These are phyloP conservation scores for Dromas ardeola DNA, from an alignment of 2,113 vertebrate genomes.

Conservation along the genomic window DNA sequence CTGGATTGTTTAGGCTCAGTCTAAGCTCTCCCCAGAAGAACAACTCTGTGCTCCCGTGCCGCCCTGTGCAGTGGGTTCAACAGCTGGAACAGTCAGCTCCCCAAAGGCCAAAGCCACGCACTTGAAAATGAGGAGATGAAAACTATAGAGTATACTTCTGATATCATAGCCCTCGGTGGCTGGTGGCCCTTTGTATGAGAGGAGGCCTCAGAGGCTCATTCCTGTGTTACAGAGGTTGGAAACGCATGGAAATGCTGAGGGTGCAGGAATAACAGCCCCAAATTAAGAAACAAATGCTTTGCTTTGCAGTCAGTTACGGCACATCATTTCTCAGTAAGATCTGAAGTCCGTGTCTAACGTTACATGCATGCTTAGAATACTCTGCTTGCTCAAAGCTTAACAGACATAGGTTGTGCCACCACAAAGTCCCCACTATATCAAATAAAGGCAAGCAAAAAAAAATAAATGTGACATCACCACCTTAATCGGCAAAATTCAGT, in stretches of 20 bases:
- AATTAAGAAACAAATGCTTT: not conserved
- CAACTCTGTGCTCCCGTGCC: not conserved
- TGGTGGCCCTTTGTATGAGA: not conserved
- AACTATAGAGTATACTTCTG: not conserved
- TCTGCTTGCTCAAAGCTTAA: not conserved
- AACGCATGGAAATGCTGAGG: not conserved
- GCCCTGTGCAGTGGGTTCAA: rapidly evolving
- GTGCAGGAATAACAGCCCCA: not conserved
- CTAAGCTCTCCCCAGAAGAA: not conserved
- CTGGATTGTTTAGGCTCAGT: not conserved
- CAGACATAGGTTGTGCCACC: rapidly evolving
- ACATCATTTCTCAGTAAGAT: not conserved
- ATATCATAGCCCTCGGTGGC: rapidly evolving
- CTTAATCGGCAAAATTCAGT: not conserved
- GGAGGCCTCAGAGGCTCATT: not conserved
- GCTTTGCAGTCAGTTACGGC: not conserved
- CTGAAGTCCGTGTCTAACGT: rapidly evolving
- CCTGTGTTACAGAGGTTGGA: not conserved
- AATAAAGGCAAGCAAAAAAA: not conserved
- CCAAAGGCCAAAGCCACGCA: not conserved
- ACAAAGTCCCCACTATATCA: not conserved
- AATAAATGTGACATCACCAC: too few species aligned
- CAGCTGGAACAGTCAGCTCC: not conserved
- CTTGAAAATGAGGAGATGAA: not conserved
- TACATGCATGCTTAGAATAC: not conserved